A percentile compares a stretch with the other conserved stretches of the same genome.
These are phyloP conservation scores for Plebejus argus DNA, from an alignment of 2,888 invertebrate species.

Conservation along the genomic window DNA sequence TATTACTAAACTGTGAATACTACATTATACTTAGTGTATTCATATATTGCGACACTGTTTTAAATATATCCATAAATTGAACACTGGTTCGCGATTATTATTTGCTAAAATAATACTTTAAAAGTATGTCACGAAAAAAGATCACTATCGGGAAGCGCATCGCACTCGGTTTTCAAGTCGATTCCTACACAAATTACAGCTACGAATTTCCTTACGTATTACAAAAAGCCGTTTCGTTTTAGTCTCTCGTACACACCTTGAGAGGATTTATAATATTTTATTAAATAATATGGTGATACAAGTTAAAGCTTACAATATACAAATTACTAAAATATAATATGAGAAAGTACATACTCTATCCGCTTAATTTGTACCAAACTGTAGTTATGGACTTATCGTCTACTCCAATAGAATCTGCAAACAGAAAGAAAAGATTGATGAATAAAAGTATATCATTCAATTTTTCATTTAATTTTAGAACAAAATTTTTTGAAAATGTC, in stretches of 20 bases:
- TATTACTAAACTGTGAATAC: neutral
- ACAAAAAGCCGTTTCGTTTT: neutral
- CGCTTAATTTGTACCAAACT: conserved; percentile 27
- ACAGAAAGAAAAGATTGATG: neutral
- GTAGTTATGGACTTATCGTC: conserved; percentile 20
- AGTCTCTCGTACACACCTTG: neutral
- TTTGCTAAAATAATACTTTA: conserved; percentile 6
- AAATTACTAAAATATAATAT: conserved; percentile 22
- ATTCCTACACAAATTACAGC: neutral
- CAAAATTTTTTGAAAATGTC: neutral
- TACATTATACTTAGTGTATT: neutral
- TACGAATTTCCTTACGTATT: neutral
- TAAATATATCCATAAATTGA: neutral
- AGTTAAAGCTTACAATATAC: conserved; percentile 23
- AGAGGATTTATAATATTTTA: conserved; percentile 3
- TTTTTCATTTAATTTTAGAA: neutral
- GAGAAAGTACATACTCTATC: conserved; percentile 25
- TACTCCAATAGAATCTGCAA: neutral
- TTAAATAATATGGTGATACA: neutral
- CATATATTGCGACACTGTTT: neutral
- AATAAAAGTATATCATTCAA: neutral
- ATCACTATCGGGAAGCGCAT: neutral
- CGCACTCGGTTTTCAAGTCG: neutral
- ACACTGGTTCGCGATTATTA: neutral
- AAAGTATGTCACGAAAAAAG: conserved; percentile 4